Conservation (phyloP, 2,113 vertebrate genomes). For the Phrynosoma blainvillii region DNA sequence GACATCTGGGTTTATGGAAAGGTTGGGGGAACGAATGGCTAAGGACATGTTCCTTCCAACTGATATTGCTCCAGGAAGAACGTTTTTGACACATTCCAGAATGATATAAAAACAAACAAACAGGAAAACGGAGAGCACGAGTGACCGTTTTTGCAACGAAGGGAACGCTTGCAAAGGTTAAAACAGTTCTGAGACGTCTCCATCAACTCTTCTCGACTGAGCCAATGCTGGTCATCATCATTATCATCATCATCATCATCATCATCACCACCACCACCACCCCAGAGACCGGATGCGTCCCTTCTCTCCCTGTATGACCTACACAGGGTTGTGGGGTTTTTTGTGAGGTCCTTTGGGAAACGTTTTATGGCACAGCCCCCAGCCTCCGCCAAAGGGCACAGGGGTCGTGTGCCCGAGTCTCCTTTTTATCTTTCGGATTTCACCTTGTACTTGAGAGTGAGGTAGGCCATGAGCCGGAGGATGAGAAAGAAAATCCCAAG, state of each 20-base stretch:
- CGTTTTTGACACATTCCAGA: slow-evolving; percentile 43
- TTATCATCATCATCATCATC: too few species aligned
- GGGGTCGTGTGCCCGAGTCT: neutral
- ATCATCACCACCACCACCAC: neutral
- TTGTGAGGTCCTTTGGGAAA: slow-evolving; percentile 7
- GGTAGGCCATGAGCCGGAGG: slow-evolving; percentile 91
- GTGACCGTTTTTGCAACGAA: slow-evolving; percentile 49
- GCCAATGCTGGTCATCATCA: slow-evolving; percentile 50
- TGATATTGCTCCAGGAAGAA: neutral
- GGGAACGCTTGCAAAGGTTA: slow-evolving; percentile 73
- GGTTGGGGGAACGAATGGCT: neutral
- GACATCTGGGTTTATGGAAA: neutral
- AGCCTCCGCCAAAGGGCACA: slow-evolving; percentile 19
- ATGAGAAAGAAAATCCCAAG: slow-evolving; percentile 93
- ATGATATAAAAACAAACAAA: slow-evolving; percentile 60
- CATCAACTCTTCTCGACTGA: slow-evolving; percentile 70
- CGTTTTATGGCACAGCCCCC: slow-evolving; percentile 30
- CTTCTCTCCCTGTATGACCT: neutral
- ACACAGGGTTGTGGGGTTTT: neutral
- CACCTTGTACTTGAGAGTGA: slow-evolving; percentile 95
- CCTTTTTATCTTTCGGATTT: slow-evolving; percentile 91
- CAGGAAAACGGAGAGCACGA: neutral
- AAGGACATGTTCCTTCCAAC: neutral
- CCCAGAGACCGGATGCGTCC: neutral
- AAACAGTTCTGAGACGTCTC: slow-evolving; percentile 76